Evolutionary conservation across 92 coral and sea anemone species (phyloP), one percentile per base, ranked within the genome.

Genomic region (Phymanthus crucifer): DNA sequence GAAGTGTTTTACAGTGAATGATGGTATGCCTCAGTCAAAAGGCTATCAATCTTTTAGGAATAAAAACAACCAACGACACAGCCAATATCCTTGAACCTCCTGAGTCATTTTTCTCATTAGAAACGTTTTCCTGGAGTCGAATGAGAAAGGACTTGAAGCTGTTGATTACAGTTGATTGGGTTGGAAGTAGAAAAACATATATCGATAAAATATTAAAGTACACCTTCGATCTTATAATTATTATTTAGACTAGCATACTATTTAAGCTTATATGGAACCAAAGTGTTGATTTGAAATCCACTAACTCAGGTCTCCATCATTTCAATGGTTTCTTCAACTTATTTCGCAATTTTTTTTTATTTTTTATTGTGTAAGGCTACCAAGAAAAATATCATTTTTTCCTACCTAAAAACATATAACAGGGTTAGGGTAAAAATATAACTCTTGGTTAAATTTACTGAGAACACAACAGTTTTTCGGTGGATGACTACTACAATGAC

Each of bases 21-120:
- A 61, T 61, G 68, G 34, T 61, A 14, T 24, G 14, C 26, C 1
- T 27, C 13, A 61, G 68, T 29, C 32, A 61, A 27, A 61, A 5
- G 34, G 68, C 68, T 24, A 61, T 61, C 68, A 61, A 61, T 61
- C 68, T 61, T 61, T 12, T 61, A 19, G 32, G 29, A 61, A 61
- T 27, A 27, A 29, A 29, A 61, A 7, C 16, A 61, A 12, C 33
- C 34, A 54, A 61, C 18, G 2, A 29, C 27, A 61, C 11, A 61
- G 68, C 68, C 68, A 61, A 61, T 61, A 61, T 61, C 68, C 68
- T 0, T n/a, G 4, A 24, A 43, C 48, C 48, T 61, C 68, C 34
- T 27, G 29, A 61, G 68, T 61, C 34, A 61, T 61, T 21, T 61
- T 61, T 27, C 68, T 61, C 68, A 61, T 61, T 61, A 61, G 9